A percentile compares a stretch with the other conserved stretches of the same genome.
Conservation (phyloP, 2,113 vertebrate species). For the Theristicus caerulescens region DNA sequence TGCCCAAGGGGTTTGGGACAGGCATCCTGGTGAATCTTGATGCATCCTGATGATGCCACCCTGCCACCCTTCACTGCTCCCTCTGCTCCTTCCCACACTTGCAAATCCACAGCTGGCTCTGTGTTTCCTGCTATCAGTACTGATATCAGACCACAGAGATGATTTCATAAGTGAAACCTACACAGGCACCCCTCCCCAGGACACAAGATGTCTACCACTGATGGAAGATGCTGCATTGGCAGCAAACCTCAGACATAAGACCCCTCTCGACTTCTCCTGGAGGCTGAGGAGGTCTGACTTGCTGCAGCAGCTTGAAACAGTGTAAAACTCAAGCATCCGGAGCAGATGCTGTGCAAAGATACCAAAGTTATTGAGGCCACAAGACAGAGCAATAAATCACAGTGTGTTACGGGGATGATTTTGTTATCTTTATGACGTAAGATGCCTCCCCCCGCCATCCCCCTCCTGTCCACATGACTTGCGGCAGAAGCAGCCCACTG, state of each 20-base stretch:
- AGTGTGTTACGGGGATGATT: background rate
- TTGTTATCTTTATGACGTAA: background rate
- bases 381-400: constrained; percentile 20
- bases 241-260: background rate
- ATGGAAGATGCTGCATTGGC: background rate
- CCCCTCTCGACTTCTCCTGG: background rate
- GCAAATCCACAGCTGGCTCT: background rate
- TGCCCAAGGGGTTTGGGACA: background rate
- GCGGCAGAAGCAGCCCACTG: background rate
- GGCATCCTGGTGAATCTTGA: background rate
- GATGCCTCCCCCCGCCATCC: background rate
- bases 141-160: background rate
- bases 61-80: background rate
- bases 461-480: background rate
- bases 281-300: background rate
- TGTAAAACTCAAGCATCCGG: background rate
- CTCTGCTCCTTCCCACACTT: background rate
- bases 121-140: background rate
- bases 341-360: constrained; percentile 12
- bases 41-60: background rate
- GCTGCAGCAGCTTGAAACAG: background rate
- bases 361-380: background rate
- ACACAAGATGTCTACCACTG: background rate
- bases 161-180: background rate
- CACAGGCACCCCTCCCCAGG: background rate